These are phyloP conservation scores for Drosophila macrospina DNA, from an alignment of 2,888 invertebrate species.

Conservation along the genomic window DNA sequence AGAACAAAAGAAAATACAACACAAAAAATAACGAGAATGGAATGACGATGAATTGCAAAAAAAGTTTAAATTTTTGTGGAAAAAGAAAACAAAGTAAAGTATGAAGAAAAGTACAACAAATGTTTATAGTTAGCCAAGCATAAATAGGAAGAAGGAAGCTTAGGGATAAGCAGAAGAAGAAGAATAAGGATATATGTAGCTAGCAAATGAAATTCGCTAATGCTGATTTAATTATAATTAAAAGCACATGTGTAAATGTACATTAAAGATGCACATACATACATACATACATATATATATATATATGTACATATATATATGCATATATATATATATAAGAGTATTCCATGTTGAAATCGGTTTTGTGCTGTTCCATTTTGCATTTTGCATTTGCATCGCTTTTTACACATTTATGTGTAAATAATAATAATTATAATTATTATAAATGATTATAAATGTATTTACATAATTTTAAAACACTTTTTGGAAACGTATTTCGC, in stretches of 20 bases:
- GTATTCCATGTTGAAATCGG: slow-evolving; percentile 34
- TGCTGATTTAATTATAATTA: slow-evolving; percentile 39
- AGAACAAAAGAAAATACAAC: no score
- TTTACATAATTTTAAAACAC: slow-evolving; percentile 46
- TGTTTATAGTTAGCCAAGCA: neutral
- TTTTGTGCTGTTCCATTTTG: slow-evolving; percentile 61
- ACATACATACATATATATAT: slow-evolving; percentile 1
- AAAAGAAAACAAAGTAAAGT: neutral
- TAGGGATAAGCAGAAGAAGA: neutral
- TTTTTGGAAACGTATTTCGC: slow-evolving; percentile 71
- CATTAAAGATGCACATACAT: neutral
- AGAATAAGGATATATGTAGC: slow-evolving; percentile 44
- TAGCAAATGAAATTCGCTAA: slow-evolving; percentile 60
- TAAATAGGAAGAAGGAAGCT: neutral
- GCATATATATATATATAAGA: slow-evolving; percentile 2
- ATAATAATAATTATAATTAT: slow-evolving; percentile 18
- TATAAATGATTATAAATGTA: slow-evolving; percentile 40
- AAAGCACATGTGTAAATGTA: slow-evolving; percentile 11
- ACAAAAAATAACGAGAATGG: no score
- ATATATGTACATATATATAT: slow-evolving; percentile 6
- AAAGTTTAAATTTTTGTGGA: neutral
- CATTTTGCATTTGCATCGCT: slow-evolving; percentile 69
- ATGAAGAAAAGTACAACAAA: neutral
- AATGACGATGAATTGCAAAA: no score
- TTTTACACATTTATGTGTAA: slow-evolving; percentile 36